Evolutionary conservation across 2,888 invertebrate species (phyloP).

Genomic region (Leptopterna dolabrata): DNA sequence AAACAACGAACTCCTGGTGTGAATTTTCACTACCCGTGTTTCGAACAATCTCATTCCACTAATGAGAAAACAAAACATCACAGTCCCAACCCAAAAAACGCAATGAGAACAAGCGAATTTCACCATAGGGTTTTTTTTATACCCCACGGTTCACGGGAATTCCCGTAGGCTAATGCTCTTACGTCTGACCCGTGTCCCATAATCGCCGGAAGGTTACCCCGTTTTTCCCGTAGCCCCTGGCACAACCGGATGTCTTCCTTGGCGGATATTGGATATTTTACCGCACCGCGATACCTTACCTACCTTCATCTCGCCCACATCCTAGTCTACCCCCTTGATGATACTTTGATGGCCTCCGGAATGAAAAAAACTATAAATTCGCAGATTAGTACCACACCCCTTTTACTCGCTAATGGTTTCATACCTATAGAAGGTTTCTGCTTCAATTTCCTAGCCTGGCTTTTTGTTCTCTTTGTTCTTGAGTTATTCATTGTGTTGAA

Average conservation of each 20-base stretch:
- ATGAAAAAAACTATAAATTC: neutral
- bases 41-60: neutral
- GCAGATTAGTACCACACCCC: neutral
- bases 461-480: no score
- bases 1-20: no score
- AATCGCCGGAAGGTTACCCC: neutral
- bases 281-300: neutral
- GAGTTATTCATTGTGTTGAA: no score
- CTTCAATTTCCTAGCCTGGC: no score
- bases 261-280: constrained; percentile 12
- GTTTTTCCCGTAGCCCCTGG: neutral
- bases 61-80: neutral
- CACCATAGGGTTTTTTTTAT: neutral
- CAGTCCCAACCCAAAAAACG: neutral
- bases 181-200: neutral
- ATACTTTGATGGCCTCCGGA: neutral
- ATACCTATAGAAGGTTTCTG: no score
- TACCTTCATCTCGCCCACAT: neutral
- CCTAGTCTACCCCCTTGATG: neutral
- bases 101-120: neutral
- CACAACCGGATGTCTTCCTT: neutral
- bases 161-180: neutral
- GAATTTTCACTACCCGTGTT: no score
- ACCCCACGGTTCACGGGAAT: neutral
- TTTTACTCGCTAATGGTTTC: neutral